Evolutionary conservation across 2,888 invertebrate genomes (phyloP).

Genomic region (Norana najaformis): DNA sequence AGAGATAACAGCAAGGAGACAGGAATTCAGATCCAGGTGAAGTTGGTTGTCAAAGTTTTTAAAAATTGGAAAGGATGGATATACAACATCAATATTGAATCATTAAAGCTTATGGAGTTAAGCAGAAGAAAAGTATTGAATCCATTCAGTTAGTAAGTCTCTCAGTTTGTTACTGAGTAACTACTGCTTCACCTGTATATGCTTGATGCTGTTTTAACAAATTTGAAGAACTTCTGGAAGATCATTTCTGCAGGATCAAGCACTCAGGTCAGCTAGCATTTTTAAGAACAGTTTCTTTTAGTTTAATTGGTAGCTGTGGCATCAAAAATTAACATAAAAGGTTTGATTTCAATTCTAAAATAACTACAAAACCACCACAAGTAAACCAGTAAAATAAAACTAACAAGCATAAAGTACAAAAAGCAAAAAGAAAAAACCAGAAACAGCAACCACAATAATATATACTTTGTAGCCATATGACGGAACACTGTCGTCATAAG

Average conservation of each 20-base stretch:
- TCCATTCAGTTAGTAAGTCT: no score
- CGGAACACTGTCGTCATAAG: neutral
- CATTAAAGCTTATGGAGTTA: no score
- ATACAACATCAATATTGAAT: no score
- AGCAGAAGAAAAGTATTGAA: no score
- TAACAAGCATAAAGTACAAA: neutral
- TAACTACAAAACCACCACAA: neutral
- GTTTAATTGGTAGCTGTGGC: neutral
- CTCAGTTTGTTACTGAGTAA: no score
- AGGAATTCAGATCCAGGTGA: no score
- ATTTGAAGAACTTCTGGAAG: neutral
- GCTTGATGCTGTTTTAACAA: no score
- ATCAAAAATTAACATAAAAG: neutral
- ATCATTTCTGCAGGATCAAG: neutral
- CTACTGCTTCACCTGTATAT: neutral
- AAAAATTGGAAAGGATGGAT: no score
- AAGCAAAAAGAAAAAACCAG: neutral
- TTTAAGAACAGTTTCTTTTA: neutral
- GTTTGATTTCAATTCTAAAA: neutral
- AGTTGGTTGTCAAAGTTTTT: no score
- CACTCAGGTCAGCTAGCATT: neutral
- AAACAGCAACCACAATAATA: neutral
- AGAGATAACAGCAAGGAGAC: no score
- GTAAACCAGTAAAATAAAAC: neutral
- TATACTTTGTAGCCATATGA: neutral